A percentile compares a stretch with the other conserved stretches of the same genome.
Conservation (phyloP, 2,113 vertebrate species). For the Alexandromys fortis region DNA sequence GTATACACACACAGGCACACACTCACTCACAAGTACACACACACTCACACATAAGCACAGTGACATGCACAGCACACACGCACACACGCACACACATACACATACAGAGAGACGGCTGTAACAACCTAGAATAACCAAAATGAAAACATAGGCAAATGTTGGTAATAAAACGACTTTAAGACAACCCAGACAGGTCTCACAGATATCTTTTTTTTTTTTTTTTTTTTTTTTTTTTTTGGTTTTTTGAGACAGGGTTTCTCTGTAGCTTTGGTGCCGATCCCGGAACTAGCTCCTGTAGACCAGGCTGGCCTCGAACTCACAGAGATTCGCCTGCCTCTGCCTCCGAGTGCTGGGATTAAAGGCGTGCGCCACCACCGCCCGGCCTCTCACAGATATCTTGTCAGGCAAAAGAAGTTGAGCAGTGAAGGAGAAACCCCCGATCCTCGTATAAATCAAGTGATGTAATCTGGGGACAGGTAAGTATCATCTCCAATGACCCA, state of each 20-base stretch:
- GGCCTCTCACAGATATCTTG: background rate
- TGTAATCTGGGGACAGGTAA: slow-evolving; percentile 35
- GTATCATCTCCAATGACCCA: background rate
- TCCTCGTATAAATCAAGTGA: background rate
- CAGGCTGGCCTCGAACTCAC: too few species aligned
- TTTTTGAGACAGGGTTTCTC: too few species aligned
- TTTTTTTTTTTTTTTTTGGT: too few species aligned
- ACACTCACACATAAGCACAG: too few species aligned
- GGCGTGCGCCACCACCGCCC: too few species aligned
- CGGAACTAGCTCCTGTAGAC: too few species aligned
- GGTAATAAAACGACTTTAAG: background rate
- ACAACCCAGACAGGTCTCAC: background rate
- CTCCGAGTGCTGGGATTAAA: too few species aligned
- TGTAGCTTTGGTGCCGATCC: too few species aligned
- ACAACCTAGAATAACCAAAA: background rate
- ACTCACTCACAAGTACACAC: too few species aligned
- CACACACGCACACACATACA: background rate
- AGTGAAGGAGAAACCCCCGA: background rate
- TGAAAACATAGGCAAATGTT: background rate
- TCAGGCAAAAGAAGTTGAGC: background rate
- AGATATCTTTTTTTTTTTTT: too few species aligned
- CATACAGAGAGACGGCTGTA: background rate
- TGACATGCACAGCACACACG: too few species aligned
- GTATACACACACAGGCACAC: background rate
- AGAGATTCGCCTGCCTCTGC: too few species aligned